phyloP scores from a whole-genome alignment of 2,797 vertebrate species.

The Tangara arthus region DNA sequence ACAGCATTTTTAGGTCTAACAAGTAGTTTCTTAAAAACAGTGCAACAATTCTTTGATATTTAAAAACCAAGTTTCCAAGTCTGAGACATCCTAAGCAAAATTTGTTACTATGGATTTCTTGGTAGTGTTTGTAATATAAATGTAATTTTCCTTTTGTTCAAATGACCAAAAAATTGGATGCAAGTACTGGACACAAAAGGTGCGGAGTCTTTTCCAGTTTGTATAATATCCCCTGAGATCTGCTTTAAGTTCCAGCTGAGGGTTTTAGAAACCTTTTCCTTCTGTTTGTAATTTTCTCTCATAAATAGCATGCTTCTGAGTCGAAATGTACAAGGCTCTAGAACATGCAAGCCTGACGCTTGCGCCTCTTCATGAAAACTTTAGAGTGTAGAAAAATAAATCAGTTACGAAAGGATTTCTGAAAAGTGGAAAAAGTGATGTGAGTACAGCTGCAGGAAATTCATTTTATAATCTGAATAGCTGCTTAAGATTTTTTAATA shows the following conservation, averaged over 20 bases:
- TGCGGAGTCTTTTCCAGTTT: background rate
- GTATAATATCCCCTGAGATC: background rate
- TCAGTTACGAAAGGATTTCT: slow-evolving; percentile 21
- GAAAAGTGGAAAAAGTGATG: slow-evolving; percentile 43
- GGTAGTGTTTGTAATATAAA: background rate
- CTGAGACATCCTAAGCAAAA: background rate
- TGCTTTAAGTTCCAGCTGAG: background rate
- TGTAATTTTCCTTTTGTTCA: background rate
- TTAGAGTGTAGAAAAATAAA: background rate
- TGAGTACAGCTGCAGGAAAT: slow-evolving; percentile 62
- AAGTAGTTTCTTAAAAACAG: background rate
- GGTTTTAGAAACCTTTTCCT: background rate
- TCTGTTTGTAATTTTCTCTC: background rate
- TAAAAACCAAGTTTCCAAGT: background rate
- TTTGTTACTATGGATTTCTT: background rate
- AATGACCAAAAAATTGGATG: background rate
- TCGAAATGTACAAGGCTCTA: background rate
- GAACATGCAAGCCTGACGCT: background rate
- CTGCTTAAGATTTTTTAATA: slow-evolving; percentile 50
- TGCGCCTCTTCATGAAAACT: background rate
- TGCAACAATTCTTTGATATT: background rate
- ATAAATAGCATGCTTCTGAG: background rate
- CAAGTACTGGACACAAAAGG: background rate
- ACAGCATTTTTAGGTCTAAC: background rate
- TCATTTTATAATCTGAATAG: slow-evolving; percentile 57